Evolutionary conservation across 2,113 vertebrate species (phyloP).

Genomic region (Mirza zaza): DNA sequence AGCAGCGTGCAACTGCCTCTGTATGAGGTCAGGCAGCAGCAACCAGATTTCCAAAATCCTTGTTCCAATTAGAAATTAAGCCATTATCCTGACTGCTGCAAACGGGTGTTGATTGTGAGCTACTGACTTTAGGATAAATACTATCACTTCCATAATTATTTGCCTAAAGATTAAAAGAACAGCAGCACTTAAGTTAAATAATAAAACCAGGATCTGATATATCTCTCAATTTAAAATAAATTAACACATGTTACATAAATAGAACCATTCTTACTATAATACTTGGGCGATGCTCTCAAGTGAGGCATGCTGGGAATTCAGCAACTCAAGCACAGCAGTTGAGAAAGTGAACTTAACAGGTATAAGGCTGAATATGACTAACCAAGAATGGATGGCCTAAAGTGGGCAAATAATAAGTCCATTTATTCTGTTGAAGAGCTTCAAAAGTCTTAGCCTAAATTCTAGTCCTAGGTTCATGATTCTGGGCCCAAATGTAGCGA

Average conservation of each 20-base stretch:
- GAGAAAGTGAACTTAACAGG: background rate
- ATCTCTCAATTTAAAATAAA: background rate
- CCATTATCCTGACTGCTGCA: background rate
- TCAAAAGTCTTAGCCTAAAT: background rate
- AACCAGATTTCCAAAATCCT: background rate
- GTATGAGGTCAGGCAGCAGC: background rate
- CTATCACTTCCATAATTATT: background rate
- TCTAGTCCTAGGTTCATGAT: background rate
- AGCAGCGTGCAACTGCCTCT: background rate
- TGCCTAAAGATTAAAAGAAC: background rate
- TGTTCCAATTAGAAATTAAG: constrained; percentile 37
- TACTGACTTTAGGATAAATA: background rate
- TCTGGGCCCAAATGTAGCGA: background rate
- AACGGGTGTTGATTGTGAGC: background rate
- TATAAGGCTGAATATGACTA: background rate
- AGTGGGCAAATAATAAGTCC: background rate
- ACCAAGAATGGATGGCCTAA: background rate
- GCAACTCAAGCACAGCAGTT: background rate
- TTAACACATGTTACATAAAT: background rate
- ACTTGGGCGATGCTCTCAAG: background rate
- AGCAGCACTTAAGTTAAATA: background rate
- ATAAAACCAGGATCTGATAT: background rate
- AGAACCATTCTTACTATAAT: background rate
- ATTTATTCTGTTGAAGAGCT: background rate
- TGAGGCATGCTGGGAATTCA: background rate